Evolutionary conservation across 2,113 vertebrate genomes (phyloP), one percentile per base, ranked within the genome.

Genomic region (Herpetotheres cachinnans): DNA sequence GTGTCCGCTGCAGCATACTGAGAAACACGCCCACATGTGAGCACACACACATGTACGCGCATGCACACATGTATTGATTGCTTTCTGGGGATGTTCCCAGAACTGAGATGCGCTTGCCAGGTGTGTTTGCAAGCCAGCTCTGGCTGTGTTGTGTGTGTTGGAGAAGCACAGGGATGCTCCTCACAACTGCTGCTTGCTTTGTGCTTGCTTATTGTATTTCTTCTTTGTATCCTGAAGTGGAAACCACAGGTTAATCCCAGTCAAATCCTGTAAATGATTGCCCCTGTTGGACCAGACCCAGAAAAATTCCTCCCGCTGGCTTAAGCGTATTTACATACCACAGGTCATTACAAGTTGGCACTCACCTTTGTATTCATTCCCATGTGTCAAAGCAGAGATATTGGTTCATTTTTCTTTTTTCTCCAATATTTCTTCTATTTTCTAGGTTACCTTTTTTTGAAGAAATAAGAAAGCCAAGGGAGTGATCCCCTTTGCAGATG

Each of bases 281-380:
- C 62, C 73, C 77, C 86, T 55, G 16, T 95, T 97, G 97, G 95
- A 96, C 36, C 55, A 90, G 79, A 72, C 52, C 73, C 91, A 95
- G 84, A 94, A 96, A 92, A 96, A 95, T 94, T 94, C 69, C 59
- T 92, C 93, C 82, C 0, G 14, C 85, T 96, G 94, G 62, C 73
- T 93, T 94, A 95, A 92, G 82, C 5, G 7, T 96, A 96, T 98
- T 96, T 97, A 88, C 95, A 96, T 96, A 96, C 86, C 84, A 79
- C 79, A 96, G 90, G 86, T 94, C 94, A 90, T 96, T 96, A 86
- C 88, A 91, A 89, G 89, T 87, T 97, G 86, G 86, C 22, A 20
- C 46, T 97, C 95, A 96, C 94, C 94, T 97, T 94, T 98, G 78
- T 89, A 70, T 95, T 89, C 63, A 58, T 96, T 95, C 89, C 82